phyloP scores from a whole-genome alignment of 2,113 vertebrate species.

The Martes martes region DNA sequence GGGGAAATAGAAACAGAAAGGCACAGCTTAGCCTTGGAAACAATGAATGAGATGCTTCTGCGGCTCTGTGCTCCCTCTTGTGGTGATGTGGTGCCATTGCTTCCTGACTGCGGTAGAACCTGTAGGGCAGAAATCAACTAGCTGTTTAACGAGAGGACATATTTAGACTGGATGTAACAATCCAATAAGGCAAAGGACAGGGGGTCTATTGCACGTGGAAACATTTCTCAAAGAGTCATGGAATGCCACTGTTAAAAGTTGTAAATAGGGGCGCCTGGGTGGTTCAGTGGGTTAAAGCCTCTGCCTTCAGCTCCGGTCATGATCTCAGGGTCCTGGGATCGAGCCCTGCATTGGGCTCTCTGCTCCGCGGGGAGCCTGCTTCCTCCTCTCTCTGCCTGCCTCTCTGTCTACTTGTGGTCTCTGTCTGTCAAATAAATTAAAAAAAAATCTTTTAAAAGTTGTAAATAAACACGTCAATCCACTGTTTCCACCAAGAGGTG shows the following conservation, averaged over 20 bases:
- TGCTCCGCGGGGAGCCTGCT: too few species aligned
- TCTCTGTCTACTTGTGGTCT: too few species aligned
- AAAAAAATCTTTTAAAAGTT: neutral
- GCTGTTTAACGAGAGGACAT: neutral
- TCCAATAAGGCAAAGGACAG: neutral
- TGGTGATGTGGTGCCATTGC: neutral
- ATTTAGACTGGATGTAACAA: neutral
- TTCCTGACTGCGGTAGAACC: neutral
- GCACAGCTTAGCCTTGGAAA: neutral
- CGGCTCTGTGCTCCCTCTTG: slow-evolving; percentile 62
- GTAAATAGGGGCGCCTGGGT: neutral
- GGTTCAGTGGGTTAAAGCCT: too few species aligned
- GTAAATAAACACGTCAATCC: neutral
- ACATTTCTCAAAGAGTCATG: neutral
- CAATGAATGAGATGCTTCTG: neutral
- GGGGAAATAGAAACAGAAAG: neutral
- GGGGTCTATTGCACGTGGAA: neutral
- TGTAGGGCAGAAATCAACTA: neutral
- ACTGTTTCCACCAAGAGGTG: neutral
- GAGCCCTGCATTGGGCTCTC: rapidly evolving
- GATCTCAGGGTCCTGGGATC: too few species aligned
- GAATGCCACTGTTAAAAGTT: neutral
- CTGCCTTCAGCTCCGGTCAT: too few species aligned
- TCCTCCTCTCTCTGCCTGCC: too few species aligned
- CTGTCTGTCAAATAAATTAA: too few species aligned